Evolutionary conservation across 2,797 vertebrate species (phyloP).

Genomic region (Enteromius trimaculatus): DNA sequence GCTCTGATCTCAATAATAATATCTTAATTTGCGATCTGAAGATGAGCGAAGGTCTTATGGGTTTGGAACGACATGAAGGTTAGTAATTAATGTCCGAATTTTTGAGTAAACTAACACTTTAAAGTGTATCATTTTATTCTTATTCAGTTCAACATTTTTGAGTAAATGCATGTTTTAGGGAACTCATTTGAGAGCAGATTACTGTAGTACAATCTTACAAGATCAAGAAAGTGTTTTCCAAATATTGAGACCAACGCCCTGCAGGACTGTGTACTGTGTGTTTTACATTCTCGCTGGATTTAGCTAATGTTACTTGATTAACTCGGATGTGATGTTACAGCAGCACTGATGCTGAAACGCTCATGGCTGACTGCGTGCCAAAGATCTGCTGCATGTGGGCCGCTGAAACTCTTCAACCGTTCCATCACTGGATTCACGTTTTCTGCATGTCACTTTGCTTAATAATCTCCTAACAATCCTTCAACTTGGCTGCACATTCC

Average conservation of each 20-base stretch:
- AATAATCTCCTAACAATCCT: conserved; percentile 82
- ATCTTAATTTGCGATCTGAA: no score
- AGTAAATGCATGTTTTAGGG: neutral
- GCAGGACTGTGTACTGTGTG: neutral
- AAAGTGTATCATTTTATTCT: neutral
- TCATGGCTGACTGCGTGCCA: conserved; percentile 21
- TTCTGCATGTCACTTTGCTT: conserved; percentile 82
- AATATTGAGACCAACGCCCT: neutral
- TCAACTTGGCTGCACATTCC: conserved; percentile 77
- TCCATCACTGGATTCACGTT: conserved; percentile 71
- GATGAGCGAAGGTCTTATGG: no score
- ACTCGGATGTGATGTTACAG: conserved; percentile 9
- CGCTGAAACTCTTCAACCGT: conserved; percentile 61
- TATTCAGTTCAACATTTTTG: neutral
- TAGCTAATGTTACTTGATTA: conserved; percentile 35
- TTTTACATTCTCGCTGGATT: conserved; percentile 1
- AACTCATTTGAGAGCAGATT: neutral
- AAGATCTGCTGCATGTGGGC: conserved; percentile 34
- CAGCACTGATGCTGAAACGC: conserved; percentile 25
- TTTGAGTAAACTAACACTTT: no score
- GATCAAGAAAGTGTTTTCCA: neutral
- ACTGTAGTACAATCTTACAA: neutral
- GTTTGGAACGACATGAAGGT: no score
- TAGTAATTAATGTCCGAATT: no score
- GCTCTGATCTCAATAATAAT: no score